Base-by-base conservation (phyloP, 92 coral and sea anemone genomes). In the Plumapathes pennacea region DNA sequence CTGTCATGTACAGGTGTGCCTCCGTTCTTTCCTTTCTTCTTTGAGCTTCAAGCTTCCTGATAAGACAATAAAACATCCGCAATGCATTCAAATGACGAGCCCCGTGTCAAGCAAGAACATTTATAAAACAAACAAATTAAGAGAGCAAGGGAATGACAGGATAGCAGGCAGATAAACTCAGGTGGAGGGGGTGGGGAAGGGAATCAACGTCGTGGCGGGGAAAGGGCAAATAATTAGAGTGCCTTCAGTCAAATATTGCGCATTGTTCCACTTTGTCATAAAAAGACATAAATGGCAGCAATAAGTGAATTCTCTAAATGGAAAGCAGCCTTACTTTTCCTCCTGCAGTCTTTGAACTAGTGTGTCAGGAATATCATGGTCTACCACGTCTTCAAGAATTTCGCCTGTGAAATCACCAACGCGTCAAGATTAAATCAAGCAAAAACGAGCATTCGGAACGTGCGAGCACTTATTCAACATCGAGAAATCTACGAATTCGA, bases 21-120 rank as follows among this genome's bases (percentile, higher is more conserved):
- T 94, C 99, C 8, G 84, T 90, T 54, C 99, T 94, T 43, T 94
- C 99, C 54, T 94, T 94, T 53, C 99, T 55, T 81, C 90, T 88
- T 54, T 89, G 99, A 28, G 89, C 80, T 64, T 94, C 99, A 32
- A 94, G 85, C 50, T 88, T 79, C 87, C 96, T 92, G 62, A 29
- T 17, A 38, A 42, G 12, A 10, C 23, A 60, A 22, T 25, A 42
- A 48, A n/a, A 17, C 10, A 23, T 1, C 4, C 10, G 1, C n/a
- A n/a, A n/a, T n/a, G n/a, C n/a, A n/a, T n/a, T n/a, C n/a, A n/a
- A n/a, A n/a, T n/a, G n/a, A n/a, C n/a, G n/a, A n/a, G n/a, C n/a
- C n/a, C n/a, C n/a, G n/a, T n/a, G n/a, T n/a, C n/a, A n/a, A n/a
- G n/a, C n/a, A n/a, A n/a, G n/a, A n/a, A n/a, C n/a, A n/a, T n/a